A percentile compares a stretch with the other conserved stretches of the same genome.
Conservation (phyloP, 2,888 invertebrate genomes). For the Helicoverpa assulta region DNA sequence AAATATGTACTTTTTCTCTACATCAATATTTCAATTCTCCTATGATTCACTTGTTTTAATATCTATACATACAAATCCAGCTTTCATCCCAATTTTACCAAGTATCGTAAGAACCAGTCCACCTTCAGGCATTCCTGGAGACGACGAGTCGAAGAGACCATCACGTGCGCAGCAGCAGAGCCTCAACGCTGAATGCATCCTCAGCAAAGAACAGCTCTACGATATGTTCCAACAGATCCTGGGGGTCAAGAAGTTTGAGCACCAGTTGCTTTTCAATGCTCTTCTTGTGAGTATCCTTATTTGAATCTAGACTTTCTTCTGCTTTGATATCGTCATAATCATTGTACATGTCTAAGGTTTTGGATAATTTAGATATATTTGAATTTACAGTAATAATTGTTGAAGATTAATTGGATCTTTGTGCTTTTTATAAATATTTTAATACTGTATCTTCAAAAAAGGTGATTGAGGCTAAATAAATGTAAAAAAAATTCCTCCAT, state of each 20-base stretch:
- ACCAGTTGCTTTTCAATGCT: constrained; percentile 99
- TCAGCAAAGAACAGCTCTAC: constrained; percentile 99
- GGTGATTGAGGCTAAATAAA: constrained; percentile 7
- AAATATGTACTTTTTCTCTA: neutral
- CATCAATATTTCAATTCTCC: neutral
- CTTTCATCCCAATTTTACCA: neutral
- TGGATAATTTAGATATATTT: too few species aligned
- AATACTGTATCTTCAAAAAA: too few species aligned
- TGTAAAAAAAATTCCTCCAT: constrained; percentile 20
- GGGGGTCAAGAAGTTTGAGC: constrained; percentile 99
- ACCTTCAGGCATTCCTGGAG: constrained; percentile 91
- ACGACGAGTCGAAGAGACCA: constrained; percentile 96
- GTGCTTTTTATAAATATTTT: too few species aligned
- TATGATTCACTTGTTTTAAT: neutral
- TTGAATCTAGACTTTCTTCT: neutral
- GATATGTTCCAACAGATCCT: constrained; percentile 99
- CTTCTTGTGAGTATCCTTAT: constrained; percentile 86
- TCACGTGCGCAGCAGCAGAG: constrained; percentile 96
- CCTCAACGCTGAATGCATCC: constrained; percentile 97
- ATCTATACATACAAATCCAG: constrained; percentile 2
- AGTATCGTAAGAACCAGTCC: constrained; percentile 26
- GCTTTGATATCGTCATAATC: neutral
- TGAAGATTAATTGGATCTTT: constrained; percentile 1
- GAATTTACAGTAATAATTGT: too few species aligned
- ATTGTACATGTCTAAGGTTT: too few species aligned